Base-by-base conservation (phyloP, 2,888 invertebrate genomes). In the Cephalotes varians region DNA sequence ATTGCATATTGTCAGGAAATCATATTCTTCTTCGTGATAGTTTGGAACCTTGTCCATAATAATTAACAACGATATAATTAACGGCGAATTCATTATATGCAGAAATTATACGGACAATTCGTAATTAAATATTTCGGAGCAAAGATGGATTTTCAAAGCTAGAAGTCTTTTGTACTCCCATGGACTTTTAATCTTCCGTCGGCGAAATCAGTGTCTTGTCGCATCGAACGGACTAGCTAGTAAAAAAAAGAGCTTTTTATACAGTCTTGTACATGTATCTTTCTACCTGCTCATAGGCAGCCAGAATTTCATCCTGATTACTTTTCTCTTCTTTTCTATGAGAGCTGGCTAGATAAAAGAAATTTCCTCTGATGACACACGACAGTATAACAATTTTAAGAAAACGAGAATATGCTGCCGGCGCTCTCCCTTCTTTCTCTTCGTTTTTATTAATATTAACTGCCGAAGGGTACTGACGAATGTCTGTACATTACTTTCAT, bases 151-250 rank as follows among this genome's bases (percentile, higher is more conserved):
- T 51, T 71, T 15, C 15, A 31, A 49, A 51, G 40, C 4, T n/a
- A 15, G 7, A n/a, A 7, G 5, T 64, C 0, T n/a, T 47, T 81
- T 37, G 40, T 69, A 47, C 49, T 60, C 31, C 10, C 21, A 21
- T 31, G n/a, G 47, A 54, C 69, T 83, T 88, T 88, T 86, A 88
- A 88, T 88, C 83, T 88, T 73, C 72, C 77, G 25, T 54, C 60
- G 76, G 82, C 44, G 60, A 60, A 28, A 64, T 69, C 56, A 40
- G 49, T 54, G 56, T 64, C 77, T 51, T 44, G 54, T 54, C 71
- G 34, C 67, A 80, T 82, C 65, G 21, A 28, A 58, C 44, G 12
- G 44, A 56, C 21, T 49, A 74, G 60, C 49, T 69, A 82, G 81
- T 69, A 77, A 82, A 77, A 85, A 77, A 65, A 80, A 56, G 28